Conservation (phyloP, 2,888 invertebrate species). For the Chloroclystis v-ata region DNA sequence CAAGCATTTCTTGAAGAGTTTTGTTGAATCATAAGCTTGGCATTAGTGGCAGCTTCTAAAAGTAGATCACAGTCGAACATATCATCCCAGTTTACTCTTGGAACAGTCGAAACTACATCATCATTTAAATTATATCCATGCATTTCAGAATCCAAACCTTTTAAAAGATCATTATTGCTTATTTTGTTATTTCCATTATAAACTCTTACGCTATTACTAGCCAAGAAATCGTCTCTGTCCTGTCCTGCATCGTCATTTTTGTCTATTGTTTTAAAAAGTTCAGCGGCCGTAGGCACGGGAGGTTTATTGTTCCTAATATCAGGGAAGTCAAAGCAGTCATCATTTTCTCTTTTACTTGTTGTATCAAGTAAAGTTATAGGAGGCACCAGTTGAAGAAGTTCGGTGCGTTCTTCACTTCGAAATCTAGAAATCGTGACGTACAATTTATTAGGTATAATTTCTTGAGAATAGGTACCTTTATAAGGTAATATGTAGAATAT, state of each 20-base stretch:
- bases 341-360: not conserved
- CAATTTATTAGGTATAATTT: too few relatives aligned
- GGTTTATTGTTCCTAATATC: slow-evolving; percentile 1
- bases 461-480: too few relatives aligned
- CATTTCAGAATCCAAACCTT: not conserved
- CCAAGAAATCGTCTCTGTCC: not conserved
- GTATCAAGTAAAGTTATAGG: slow-evolving; percentile 2
- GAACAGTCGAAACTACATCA: not conserved
- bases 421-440: slow-evolving; percentile 8
- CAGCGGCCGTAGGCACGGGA: slow-evolving; percentile 5
- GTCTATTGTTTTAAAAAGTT: slow-evolving; percentile 16
- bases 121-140: not conserved
- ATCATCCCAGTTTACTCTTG: slow-evolving; percentile 42
- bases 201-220: not conserved
- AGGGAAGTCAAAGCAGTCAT: not conserved
- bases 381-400: not conserved
- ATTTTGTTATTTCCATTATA: slow-evolving; percentile 3
- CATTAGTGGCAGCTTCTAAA: slow-evolving; percentile 18
- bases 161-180: not conserved
- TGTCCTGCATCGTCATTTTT: not conserved
- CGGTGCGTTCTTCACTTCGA: not conserved
- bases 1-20: not conserved
- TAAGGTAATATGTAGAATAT: too few relatives aligned
- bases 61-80: slow-evolving; percentile 57
- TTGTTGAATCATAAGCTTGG: slow-evolving; percentile 9